Evolutionary conservation across 1,140 invertebrate genomes (phyloP), one percentile per base, ranked within the genome.

Genomic region (Ctenoplectra terminalis): DNA sequence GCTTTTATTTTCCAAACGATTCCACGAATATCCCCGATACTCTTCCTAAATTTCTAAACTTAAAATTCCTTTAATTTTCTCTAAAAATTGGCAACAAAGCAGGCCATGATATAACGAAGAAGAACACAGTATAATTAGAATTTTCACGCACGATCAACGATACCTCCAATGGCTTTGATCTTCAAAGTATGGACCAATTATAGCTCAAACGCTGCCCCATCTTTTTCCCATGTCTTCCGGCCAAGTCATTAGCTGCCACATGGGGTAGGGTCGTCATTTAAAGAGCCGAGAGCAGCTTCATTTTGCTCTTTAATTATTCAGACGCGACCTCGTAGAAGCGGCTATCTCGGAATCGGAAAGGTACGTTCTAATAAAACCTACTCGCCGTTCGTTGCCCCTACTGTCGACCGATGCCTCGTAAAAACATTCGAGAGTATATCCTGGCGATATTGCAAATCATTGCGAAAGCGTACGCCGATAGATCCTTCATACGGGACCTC

Each of bases 281-380:
- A 29, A 69, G 29, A 50, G 11, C 66, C 23, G 46, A 6, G 66
- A 50, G 66, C 29, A 50, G 43, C 26, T 48, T 69, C 66, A 69
- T 69, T 69, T 50, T n/a, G 29, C 43, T 50, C 66, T 69, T 69
- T 50, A 69, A 69, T 69, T 69, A 69, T 69, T 50, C 66, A 69
- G 66, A 15, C 23, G 37, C 61, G 37, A 40, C 61, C 61, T 40
- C 43, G 20, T 9, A 9, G 43, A 34, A 50, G 34, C 29, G 46
- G 46, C 29, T 46, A 69, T 69, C 46, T 69, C 66, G n/a, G n/a
- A 11, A 43, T 26, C 37, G 46, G 11, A 31, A 23, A 50, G 46
- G 26, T 50, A 23, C 29, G 46, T 34, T 69, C 31, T 31, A 69
- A 69, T 69, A 69, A 46, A 50, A 69, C 23, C 43, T 50, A 69